Evolutionary conservation across 2,888 invertebrate genomes (phyloP).

Genomic region (Danaus chrysippus): DNA sequence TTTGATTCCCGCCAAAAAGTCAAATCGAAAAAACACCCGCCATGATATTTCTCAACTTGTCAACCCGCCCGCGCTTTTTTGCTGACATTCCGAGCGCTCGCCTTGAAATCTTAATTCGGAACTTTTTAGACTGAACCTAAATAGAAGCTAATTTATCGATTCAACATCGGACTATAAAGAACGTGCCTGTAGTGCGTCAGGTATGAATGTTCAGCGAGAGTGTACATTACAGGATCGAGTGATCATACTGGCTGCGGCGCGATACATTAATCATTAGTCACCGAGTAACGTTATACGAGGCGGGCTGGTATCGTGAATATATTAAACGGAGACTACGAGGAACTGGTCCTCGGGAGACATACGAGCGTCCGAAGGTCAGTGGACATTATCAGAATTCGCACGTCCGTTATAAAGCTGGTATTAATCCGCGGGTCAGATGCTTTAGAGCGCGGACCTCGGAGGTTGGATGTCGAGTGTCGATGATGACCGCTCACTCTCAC

Average conservation of each 20-base stretch:
- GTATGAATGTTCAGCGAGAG: constrained; percentile 60
- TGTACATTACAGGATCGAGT: constrained; percentile 22
- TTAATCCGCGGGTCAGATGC: constrained; percentile 54
- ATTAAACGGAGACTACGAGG: constrained; percentile 53
- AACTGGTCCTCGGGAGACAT: constrained; percentile 57
- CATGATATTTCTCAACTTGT: constrained; percentile 72
- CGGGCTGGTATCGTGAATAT: constrained; percentile 74
- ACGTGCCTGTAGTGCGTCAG: constrained; percentile 47
- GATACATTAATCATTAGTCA: constrained; percentile 58
- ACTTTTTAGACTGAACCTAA: constrained; percentile 51
- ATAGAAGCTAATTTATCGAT: constrained; percentile 60
- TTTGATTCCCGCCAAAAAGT: constrained; percentile 73
- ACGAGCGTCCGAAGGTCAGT: constrained; percentile 62
- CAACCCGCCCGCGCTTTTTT: constrained; percentile 63
- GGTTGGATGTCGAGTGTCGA: constrained; percentile 75
- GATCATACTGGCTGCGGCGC: constrained; percentile 8
- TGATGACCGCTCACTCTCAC: constrained; percentile 77
- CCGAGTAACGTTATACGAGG: constrained; percentile 65
- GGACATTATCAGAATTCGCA: constrained; percentile 68
- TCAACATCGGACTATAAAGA: constrained; percentile 54
- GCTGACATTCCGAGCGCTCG: constrained; percentile 58
- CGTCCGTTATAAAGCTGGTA: constrained; percentile 55
- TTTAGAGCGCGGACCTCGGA: constrained; percentile 60
- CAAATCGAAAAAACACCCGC: constrained; percentile 55
- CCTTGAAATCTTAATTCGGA: constrained; percentile 74